phyloP scores from a whole-genome alignment of 2,797 vertebrate species.

The Halcyon smyrnensis region DNA sequence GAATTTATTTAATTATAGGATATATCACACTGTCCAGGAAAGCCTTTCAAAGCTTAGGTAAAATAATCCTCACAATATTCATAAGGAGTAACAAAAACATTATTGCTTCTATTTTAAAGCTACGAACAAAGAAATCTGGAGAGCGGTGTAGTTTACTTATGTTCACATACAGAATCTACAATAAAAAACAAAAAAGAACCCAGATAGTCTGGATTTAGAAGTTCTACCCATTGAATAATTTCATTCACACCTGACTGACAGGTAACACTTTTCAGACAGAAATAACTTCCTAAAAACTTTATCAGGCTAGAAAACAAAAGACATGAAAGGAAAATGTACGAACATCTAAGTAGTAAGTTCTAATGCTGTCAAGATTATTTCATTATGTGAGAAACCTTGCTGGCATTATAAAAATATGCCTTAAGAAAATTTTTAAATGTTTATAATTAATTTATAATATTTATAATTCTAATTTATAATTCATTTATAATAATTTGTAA shows the following conservation, averaged over 20 bases:
- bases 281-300: background rate
- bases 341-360: background rate
- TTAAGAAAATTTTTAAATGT: background rate
- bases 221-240: background rate
- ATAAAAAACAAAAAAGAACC: fast-evolving
- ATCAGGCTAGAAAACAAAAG: background rate
- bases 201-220: background rate
- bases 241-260: background rate
- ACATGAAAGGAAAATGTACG: background rate
- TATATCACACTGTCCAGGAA: background rate
- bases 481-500: too few species aligned
- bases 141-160: background rate
- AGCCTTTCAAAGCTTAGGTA: background rate
- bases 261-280: background rate
- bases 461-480: too few species aligned
- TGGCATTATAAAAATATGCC: background rate
- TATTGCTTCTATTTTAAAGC: background rate
- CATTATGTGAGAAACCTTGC: background rate
- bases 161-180: background rate
- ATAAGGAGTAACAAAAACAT: background rate
- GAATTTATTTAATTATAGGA: background rate
- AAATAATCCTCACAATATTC: background rate
- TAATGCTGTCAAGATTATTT: background rate
- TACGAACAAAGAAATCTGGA: background rate
- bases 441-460: background rate